Conservation (phyloP, 2,888 invertebrate species). For the Eledona agricola region DNA sequence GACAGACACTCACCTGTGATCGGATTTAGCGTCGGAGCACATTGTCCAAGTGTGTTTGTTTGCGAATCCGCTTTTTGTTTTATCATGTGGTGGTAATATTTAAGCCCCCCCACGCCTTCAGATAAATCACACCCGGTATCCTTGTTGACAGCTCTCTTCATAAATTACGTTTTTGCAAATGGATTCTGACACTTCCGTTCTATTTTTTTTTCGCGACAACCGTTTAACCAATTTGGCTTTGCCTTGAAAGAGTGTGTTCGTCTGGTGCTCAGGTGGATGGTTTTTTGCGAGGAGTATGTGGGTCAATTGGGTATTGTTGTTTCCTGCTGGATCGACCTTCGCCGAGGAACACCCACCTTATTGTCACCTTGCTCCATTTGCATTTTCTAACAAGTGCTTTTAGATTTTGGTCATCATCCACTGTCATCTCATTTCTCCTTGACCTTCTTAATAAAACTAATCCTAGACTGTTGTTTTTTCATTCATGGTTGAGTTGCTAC, state of each 20-base stretch:
- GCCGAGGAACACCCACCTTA: slow-evolving; percentile 19
- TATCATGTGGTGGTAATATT: slow-evolving; percentile 43
- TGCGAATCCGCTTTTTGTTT: slow-evolving; percentile 47
- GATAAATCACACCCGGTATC: slow-evolving; percentile 31
- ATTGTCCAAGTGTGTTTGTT: slow-evolving; percentile 36
- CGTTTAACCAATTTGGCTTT: slow-evolving; percentile 21
- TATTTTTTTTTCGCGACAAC: slow-evolving; percentile 41
- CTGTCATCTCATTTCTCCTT: too few relatives aligned
- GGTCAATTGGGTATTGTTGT: slow-evolving; percentile 44
- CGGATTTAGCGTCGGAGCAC: slow-evolving; percentile 48
- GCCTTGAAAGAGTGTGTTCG: slow-evolving; percentile 12
- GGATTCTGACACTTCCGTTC: slow-evolving; percentile 51
- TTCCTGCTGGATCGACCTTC: slow-evolving; percentile 42
- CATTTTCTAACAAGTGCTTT: too few relatives aligned
- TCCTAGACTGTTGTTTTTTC: too few relatives aligned
- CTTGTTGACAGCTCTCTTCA: slow-evolving; percentile 33
- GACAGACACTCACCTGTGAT: slow-evolving; percentile 35
- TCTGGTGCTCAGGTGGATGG: slow-evolving; percentile 22
- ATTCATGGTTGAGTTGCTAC: too few relatives aligned
- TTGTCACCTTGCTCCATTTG: too few relatives aligned
- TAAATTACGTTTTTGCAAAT: slow-evolving; percentile 51
- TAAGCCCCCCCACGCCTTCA: slow-evolving; percentile 48
- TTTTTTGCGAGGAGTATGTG: slow-evolving; percentile 32
- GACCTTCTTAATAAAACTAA: too few relatives aligned
- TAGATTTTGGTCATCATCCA: too few relatives aligned